Base-by-base conservation (phyloP, 2,888 invertebrate genomes). In the Drosophila monieri region DNA sequence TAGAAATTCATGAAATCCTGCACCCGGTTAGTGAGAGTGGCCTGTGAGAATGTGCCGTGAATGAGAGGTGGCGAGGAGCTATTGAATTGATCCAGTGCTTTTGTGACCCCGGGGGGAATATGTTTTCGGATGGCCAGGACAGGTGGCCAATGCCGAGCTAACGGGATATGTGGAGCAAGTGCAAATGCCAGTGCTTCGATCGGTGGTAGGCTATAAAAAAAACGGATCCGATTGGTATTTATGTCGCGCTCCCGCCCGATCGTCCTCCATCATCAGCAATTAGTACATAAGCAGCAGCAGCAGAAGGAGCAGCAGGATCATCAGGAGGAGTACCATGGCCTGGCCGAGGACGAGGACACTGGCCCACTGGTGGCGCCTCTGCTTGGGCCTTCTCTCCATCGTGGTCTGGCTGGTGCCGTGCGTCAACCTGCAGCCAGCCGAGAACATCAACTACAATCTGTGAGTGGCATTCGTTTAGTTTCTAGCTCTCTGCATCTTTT, bases 371-470 rank as follows among this genome's bases (percentile, higher is more conserved):
- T 68, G 80, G 67, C 72, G 83, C 58, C 76, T 88, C 58, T 74
- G 77, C 55, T 58, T 83, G 61, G 76, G 80, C 57, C 66, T 88
- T 43, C 67, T 89, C 27, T 84, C 85, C 74, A 88, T 90, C 73
- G 71, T 90, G 79, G 74, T 89, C 41, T 75, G 88, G 52, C 89
- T 88, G 80, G 90, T 90, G 53, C 88, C 87, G 76, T 88, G 83
- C 77, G 90, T 85, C 77, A 88, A 90, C 68, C 84, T 89, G 57
- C 85, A 88, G 59, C 77, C 89, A 70, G 90, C 88, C 58, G 91
- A 91, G 84, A 91, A 89, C 78, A 91, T 91, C 76, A 91, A 89
- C 85, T 91, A 91, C 79, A 91, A 90, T 81, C 78, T 91, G 91
- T 91, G 85, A 90, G 90, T 88, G 60, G 8, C 10, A 41, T 15